These are phyloP conservation scores for Danio tinwini DNA, from an alignment of 2,797 vertebrate genomes.

Conservation along the genomic window DNA sequence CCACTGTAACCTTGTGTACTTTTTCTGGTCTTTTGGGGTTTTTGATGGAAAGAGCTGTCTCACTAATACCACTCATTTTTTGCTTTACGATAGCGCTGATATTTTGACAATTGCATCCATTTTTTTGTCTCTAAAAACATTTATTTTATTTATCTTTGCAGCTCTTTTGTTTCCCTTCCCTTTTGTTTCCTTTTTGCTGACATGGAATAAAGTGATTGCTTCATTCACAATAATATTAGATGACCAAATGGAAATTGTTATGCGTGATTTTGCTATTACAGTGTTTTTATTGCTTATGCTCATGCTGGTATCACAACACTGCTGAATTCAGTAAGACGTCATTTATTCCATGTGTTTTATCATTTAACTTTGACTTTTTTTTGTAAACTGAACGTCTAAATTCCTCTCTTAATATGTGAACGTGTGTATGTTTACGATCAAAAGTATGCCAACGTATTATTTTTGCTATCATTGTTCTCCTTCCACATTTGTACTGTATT, in stretches of 20 bases:
- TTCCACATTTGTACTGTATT: constrained; percentile 76
- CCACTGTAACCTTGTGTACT: not conserved
- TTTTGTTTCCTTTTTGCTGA: constrained; percentile 18
- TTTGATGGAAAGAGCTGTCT: not conserved
- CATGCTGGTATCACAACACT: constrained; percentile 29
- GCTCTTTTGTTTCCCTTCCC: not conserved
- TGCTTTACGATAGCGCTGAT: not conserved
- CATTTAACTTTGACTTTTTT: constrained; percentile 57
- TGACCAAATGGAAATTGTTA: constrained; percentile 44
- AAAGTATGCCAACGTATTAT: constrained; percentile 59
- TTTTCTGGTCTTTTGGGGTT: not conserved
- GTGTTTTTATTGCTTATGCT: constrained; percentile 32
- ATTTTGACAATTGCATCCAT: not conserved
- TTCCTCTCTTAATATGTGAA: constrained; percentile 73
- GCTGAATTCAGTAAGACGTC: constrained; percentile 41
- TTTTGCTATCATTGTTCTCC: constrained; percentile 68
- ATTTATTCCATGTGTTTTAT: constrained; percentile 46
- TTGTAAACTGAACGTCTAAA: constrained; percentile 60
- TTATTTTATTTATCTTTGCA: not conserved
- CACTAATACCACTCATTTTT: constrained; percentile 19
- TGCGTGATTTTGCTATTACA: constrained; percentile 38
- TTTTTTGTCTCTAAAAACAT: not conserved
- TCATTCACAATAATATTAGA: not conserved
- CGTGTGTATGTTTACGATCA: constrained; percentile 73
- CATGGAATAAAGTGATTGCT: constrained; percentile 1